These are phyloP conservation scores for Ranitomeya variabilis DNA, from an alignment of 2,113 vertebrate species.

Conservation along the genomic window DNA sequence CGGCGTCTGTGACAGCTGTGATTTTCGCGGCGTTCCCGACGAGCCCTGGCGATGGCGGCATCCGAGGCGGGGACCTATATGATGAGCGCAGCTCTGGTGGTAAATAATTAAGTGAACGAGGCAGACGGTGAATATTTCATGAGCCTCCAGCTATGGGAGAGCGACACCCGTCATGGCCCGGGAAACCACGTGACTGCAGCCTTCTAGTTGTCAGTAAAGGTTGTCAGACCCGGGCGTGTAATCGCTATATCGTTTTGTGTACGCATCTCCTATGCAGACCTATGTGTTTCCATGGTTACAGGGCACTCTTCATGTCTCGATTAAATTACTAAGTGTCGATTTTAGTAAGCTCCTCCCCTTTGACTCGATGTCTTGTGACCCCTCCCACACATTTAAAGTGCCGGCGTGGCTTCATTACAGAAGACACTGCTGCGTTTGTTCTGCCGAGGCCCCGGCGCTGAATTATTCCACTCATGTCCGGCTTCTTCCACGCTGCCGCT, in stretches of 20 bases:
- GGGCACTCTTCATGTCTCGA: too few species aligned
- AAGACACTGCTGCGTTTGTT: conserved; percentile 32
- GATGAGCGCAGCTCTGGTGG: neutral
- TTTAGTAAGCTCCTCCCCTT: too few species aligned
- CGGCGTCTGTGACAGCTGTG: neutral
- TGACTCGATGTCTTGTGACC: too few species aligned
- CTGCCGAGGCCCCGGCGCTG: neutral
- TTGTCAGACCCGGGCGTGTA: neutral
- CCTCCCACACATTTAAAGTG: neutral
- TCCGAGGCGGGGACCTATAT: neutral
- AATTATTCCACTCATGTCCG: conserved; percentile 44
- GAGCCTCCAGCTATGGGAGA: neutral
- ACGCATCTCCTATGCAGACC: too few species aligned
- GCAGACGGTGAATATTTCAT: conserved; percentile 41
- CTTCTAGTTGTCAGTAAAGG: neutral
- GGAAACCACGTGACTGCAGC: neutral
- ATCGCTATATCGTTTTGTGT: too few species aligned
- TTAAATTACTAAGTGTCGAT: too few species aligned
- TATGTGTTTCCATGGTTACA: too few species aligned
- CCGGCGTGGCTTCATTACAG: too few species aligned
- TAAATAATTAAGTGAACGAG: conserved; percentile 14
- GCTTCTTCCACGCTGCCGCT: neutral
- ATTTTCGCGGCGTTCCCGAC: neutral
- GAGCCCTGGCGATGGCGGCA: neutral
- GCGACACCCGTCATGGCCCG: neutral